Evolutionary conservation across 2,113 vertebrate genomes (phyloP).

Genomic region (Dromiciops gliroides): DNA sequence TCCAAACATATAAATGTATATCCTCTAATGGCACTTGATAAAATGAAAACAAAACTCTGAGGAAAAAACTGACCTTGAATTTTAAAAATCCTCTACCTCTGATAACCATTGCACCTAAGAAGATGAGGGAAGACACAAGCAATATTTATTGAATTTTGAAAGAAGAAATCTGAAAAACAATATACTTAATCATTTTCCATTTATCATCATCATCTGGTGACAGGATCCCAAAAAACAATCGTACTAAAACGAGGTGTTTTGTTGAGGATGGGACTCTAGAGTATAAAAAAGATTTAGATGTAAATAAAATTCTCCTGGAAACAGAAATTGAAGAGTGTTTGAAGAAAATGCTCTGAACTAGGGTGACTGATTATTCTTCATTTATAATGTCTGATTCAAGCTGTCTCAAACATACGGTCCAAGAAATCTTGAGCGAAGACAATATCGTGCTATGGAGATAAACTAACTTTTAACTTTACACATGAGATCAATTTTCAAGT

Average conservation of each 20-base stretch:
- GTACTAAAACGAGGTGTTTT: constrained; percentile 54
- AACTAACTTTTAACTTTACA: constrained; percentile 61
- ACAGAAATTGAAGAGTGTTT: constrained; percentile 70
- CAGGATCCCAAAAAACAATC: constrained; percentile 58
- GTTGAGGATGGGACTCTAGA: constrained; percentile 21
- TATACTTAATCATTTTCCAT: constrained; percentile 49
- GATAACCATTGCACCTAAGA: constrained; percentile 64
- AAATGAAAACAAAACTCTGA: constrained; percentile 50
- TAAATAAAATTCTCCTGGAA: constrained; percentile 58
- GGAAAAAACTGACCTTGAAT: constrained; percentile 10
- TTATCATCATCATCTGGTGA: constrained; percentile 43
- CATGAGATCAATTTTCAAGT: constrained; percentile 56
- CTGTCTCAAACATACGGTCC: constrained; percentile 50
- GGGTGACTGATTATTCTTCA: constrained; percentile 60
- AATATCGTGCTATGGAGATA: constrained; percentile 59
- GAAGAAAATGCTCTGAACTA: constrained; percentile 66
- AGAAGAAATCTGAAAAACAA: constrained; percentile 63
- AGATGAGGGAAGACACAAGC: constrained; percentile 47
- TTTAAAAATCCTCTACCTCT: constrained; percentile 51
- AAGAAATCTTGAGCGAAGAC: constrained; percentile 64
- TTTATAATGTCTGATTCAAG: constrained; percentile 68
- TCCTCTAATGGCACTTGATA: neutral
- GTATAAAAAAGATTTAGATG: constrained; percentile 42
- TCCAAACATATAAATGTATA: constrained; percentile 41
- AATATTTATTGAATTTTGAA: constrained; percentile 66